Evolutionary conservation across 2,797 vertebrate genomes (phyloP).

Genomic region (Pteronotus mesoamericanus): DNA sequence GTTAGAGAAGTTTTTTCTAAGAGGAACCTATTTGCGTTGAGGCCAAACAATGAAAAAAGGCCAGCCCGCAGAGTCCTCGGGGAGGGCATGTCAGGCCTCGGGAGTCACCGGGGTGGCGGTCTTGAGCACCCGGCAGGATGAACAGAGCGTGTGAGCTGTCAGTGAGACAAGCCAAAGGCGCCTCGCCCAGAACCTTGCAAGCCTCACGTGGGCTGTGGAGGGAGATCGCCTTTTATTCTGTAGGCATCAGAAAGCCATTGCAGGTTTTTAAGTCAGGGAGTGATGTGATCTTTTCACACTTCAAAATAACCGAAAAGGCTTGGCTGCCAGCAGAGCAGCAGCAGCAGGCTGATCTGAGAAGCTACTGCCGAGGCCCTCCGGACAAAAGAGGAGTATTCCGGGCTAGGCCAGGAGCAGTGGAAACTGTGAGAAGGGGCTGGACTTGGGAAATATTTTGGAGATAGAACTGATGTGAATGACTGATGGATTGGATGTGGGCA

Average conservation of each 20-base stretch:
- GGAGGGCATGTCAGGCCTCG: background rate
- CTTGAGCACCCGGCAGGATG: background rate
- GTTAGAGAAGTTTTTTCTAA: background rate
- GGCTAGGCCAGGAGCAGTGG: accelerated
- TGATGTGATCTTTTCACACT: background rate
- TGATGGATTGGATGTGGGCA: background rate
- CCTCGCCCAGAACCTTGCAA: background rate
- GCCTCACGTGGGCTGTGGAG: background rate
- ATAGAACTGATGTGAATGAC: background rate
- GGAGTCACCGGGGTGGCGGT: accelerated
- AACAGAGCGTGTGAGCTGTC: background rate
- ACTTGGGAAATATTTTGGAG: background rate
- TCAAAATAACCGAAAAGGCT: background rate
- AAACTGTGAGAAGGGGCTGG: background rate
- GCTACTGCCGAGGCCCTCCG: too few relatives aligned
- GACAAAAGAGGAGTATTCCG: background rate
- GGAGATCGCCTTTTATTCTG: background rate
- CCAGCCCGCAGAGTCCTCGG: background rate
- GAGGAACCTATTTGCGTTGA: background rate
- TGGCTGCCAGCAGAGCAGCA: too few relatives aligned
- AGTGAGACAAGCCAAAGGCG: too few relatives aligned
- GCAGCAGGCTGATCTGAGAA: background rate
- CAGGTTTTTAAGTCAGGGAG: background rate
- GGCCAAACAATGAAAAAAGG: background rate
- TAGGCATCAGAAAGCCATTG: background rate